These are phyloP conservation scores for Cenopis cana DNA, from an alignment of 2,888 invertebrate genomes.

Conservation along the genomic window DNA sequence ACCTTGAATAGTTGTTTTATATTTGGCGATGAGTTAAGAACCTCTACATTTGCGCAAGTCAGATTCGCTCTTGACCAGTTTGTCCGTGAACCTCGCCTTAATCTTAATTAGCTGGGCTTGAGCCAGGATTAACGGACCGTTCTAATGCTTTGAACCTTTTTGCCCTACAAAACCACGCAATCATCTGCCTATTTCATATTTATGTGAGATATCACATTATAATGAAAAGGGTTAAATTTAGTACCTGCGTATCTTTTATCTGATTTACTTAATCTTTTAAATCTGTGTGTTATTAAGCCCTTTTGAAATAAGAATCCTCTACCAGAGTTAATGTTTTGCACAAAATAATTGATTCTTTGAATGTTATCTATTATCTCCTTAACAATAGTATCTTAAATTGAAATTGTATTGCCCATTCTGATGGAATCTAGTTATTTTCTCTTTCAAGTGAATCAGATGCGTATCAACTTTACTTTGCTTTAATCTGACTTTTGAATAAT, in stretches of 20 bases:
- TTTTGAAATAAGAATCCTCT: constrained; percentile 25
- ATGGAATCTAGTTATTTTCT: not conserved
- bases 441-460: not conserved
- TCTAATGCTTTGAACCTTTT: constrained; percentile 61
- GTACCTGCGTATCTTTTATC: constrained; percentile 50
- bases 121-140: constrained; percentile 58
- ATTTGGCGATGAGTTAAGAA: no score
- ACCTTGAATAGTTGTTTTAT: no score
- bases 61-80: constrained; percentile 6
- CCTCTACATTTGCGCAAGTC: not conserved
- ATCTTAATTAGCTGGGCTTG: constrained; percentile 59
- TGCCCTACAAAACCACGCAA: constrained; percentile 57
- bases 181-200: constrained; percentile 67
- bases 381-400: constrained; percentile 3
- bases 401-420: constrained; percentile 1
- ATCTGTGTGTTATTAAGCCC: constrained; percentile 19
- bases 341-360: not conserved
- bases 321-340: not conserved
- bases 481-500: not conserved
- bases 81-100: constrained; percentile 25
- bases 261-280: constrained; percentile 51
- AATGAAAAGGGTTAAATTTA: constrained; percentile 61
- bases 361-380: not conserved
- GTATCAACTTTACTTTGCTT: not conserved
- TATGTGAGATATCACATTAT: constrained; percentile 57